These are phyloP conservation scores for Dicyrtomina minuta DNA, from an alignment of 2,888 invertebrate genomes.

Conservation along the genomic window DNA sequence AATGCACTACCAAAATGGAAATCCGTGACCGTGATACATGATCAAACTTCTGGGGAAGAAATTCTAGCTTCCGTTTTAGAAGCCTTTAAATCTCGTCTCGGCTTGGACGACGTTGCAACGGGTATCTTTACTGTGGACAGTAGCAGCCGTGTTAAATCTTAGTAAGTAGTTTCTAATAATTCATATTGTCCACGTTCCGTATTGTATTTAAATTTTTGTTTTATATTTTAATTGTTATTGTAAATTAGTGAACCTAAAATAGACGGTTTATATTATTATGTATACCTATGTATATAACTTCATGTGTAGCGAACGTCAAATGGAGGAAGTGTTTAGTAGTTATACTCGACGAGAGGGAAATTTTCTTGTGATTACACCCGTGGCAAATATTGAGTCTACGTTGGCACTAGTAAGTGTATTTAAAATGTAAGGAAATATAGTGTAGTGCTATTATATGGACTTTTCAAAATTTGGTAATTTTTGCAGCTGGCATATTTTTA, in stretches of 20 bases:
- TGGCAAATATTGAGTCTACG: constrained; percentile 41
- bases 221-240: background rate
- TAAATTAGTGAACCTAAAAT: too few relatives aligned
- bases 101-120: constrained; percentile 34
- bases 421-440: too few relatives aligned
- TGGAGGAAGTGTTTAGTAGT: constrained; percentile 41
- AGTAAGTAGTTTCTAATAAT: constrained; percentile 40
- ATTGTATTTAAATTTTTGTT: background rate
- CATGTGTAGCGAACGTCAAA: constrained; percentile 42
- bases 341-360: constrained; percentile 36
- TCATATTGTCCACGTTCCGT: too few relatives aligned
- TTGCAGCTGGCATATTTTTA: background rate
- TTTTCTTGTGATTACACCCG: constrained; percentile 44
- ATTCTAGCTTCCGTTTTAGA: constrained; percentile 39
- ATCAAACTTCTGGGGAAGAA: constrained; percentile 65
- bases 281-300: too few relatives aligned
- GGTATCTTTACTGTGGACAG: constrained; percentile 47
- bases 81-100: constrained; percentile 30
- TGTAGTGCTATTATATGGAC: background rate
- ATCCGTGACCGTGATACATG: constrained; percentile 70
- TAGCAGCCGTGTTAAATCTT: constrained; percentile 35
- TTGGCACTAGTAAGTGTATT: constrained; percentile 46
- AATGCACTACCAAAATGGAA: constrained; percentile 62
- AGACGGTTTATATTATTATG: too few relatives aligned
- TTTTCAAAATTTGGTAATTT: constrained; percentile 3